These are phyloP conservation scores for Heteropelma amictum DNA, from an alignment of 2,888 invertebrate genomes.

Conservation along the genomic window DNA sequence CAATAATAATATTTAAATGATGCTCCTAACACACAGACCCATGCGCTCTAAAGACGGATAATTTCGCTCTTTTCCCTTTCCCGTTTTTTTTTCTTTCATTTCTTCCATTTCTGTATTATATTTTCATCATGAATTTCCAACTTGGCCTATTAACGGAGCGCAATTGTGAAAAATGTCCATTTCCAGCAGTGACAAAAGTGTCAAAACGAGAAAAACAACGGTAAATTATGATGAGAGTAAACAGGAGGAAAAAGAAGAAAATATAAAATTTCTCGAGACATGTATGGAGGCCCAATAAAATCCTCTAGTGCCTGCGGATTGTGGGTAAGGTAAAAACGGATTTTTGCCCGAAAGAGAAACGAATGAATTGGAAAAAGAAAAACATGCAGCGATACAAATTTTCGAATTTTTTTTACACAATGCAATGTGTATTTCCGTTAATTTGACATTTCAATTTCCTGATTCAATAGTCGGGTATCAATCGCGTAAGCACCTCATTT, in stretches of 20 bases:
- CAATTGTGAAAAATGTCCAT: too few relatives aligned
- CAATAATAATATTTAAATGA: conserved; percentile 55
- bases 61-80: conserved; percentile 46
- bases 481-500: too few relatives aligned
- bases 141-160: too few relatives aligned
- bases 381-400: conserved; percentile 40
- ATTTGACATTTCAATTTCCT: background rate
- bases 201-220: too few relatives aligned
- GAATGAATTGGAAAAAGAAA: conserved; percentile 23
- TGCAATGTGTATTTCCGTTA: background rate
- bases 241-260: conserved; percentile 33
- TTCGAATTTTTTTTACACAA: background rate
- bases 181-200: too few relatives aligned
- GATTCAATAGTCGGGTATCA: too few relatives aligned
- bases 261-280: too few relatives aligned
- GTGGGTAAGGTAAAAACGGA: conserved; percentile 68
- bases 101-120: background rate
- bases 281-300: too few relatives aligned
- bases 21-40: conserved; percentile 72
- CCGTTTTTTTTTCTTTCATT: too few relatives aligned
- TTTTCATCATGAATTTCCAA: too few relatives aligned
- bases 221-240: too few relatives aligned
- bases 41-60: conserved; percentile 74
- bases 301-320: conserved; percentile 37
- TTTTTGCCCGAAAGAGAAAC: too few relatives aligned